phyloP scores from a whole-genome alignment of 2,113 vertebrate species.

The Melanotaenia duboulayi region DNA sequence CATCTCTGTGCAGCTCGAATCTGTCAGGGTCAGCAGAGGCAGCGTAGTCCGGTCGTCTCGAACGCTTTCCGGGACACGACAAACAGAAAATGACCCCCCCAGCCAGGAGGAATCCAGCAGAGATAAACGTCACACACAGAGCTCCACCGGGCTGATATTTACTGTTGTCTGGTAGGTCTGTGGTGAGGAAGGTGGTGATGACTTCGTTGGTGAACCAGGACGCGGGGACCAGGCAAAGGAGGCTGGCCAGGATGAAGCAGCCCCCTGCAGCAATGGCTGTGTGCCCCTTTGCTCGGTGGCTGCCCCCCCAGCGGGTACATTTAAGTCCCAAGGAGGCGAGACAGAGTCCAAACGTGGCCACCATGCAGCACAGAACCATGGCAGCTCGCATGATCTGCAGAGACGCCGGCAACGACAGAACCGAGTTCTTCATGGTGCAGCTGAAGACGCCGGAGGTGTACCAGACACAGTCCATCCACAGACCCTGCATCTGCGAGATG shows the following conservation, averaged over 20 bases:
- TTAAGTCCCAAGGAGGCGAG: conserved; percentile 89
- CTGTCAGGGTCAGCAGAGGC: conserved; percentile 52
- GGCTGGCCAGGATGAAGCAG: conserved; percentile 87
- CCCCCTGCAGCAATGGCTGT: conserved; percentile 87
- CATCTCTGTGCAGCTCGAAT: neutral
- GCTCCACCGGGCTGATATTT: conserved; percentile 92
- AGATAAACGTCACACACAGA: conserved; percentile 89
- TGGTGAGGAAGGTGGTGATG: conserved; percentile 86
- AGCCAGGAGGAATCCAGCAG: conserved; percentile 87
- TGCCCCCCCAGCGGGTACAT: conserved; percentile 90
- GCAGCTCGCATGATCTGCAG: conserved; percentile 88
- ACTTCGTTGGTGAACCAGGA: conserved; percentile 93
- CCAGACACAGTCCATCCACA: conserved; percentile 98
- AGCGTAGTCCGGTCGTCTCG: conserved; percentile 63
- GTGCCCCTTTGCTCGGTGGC: conserved; percentile 84
- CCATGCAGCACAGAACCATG: conserved; percentile 91
- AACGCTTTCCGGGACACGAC: conserved; percentile 83
- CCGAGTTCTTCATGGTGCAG: conserved; percentile 88
- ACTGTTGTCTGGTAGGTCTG: conserved; percentile 86
- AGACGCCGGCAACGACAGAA: conserved; percentile 86
- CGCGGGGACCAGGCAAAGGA: conserved; percentile 87
- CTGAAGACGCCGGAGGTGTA: conserved; percentile 94
- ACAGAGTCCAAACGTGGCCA: conserved; percentile 87
- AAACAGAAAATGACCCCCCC: conserved; percentile 89
- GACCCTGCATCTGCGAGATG: conserved; percentile 89